Evolutionary conservation across 2,797 vertebrate genomes (phyloP).

Genomic region (Betta splendens): DNA sequence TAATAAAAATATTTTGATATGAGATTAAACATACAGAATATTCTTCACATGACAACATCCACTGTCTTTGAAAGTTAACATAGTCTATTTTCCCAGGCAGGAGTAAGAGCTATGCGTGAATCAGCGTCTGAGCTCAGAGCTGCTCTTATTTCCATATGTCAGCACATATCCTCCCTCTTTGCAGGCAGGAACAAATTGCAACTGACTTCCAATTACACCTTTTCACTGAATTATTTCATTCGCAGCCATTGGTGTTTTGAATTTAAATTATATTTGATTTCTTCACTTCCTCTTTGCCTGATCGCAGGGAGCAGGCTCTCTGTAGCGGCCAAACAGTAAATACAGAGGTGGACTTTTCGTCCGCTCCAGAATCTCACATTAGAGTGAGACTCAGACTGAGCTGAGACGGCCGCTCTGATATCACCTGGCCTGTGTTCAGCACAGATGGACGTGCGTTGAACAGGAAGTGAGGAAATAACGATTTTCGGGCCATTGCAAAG

Average conservation of each 20-base stretch:
- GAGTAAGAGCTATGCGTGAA: constrained; percentile 60
- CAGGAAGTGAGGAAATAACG: constrained; percentile 56
- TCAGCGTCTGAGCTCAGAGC: constrained; percentile 52
- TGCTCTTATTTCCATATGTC: constrained; percentile 54
- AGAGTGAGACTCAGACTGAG: constrained; percentile 64
- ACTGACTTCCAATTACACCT: constrained; percentile 50
- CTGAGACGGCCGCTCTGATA: constrained; percentile 53
- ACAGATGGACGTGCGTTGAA: constrained; percentile 46
- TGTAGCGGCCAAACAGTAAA: constrained; percentile 65
- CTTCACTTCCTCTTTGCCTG: constrained; percentile 30
- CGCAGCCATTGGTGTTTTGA: constrained; percentile 48
- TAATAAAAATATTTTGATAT: no score
- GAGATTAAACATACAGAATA: no score
- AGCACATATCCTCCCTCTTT: constrained; percentile 53
- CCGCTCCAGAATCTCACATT: constrained; percentile 71
- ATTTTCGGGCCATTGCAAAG: constrained; percentile 33
- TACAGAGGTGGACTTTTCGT: constrained; percentile 50
- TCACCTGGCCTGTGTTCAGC: constrained; percentile 54
- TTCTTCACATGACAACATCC: no score
- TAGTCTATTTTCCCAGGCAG: constrained; percentile 35
- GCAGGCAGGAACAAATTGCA: constrained; percentile 41
- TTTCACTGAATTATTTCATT: constrained; percentile 49
- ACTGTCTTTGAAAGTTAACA: constrained; percentile 55
- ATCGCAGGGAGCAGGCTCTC: constrained; percentile 35
- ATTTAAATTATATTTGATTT: constrained; percentile 19